These are phyloP conservation scores for Malacoraja senta DNA, from an alignment of 2,797 vertebrate genomes.

Conservation along the genomic window DNA sequence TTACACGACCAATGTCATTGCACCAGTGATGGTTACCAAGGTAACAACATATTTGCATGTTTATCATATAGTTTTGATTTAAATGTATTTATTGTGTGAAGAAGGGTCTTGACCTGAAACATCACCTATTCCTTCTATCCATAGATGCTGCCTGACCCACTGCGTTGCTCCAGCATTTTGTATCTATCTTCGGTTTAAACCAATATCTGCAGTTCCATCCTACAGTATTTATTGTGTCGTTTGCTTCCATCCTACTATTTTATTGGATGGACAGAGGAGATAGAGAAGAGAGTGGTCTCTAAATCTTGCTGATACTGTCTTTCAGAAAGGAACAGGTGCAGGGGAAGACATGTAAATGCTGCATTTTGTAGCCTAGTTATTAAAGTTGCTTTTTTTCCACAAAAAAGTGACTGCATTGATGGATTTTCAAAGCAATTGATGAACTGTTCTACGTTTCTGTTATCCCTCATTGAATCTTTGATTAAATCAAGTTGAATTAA, in stretches of 20 bases:
- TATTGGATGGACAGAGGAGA: too few species aligned
- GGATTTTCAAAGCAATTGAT: neutral
- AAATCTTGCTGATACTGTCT: neutral
- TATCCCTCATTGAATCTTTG: neutral
- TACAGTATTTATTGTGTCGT: neutral
- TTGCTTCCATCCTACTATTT: neutral
- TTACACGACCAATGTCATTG: conserved; percentile 43
- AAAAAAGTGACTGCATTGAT: neutral
- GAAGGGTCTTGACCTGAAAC: too few species aligned
- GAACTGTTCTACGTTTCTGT: neutral
- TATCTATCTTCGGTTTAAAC: too few species aligned
- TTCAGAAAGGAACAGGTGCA: neutral
- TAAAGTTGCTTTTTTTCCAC: neutral
- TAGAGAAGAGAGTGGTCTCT: neutral
- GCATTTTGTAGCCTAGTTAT: neutral
- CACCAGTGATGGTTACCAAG: conserved; percentile 45
- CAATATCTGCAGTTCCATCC: too few species aligned
- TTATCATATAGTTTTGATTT: neutral
- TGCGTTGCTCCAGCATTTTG: too few species aligned
- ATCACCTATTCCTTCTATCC: too few species aligned
- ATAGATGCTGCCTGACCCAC: too few species aligned
- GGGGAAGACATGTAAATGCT: neutral
- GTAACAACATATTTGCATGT: conserved; percentile 34
- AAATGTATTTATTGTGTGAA: neutral
- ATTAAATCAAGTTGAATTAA: neutral